A percentile compares a stretch with the other conserved stretches of the same genome.
These are phyloP conservation scores for Cecropterus lyciades DNA, from an alignment of 1,140 invertebrate species.

Conservation along the genomic window DNA sequence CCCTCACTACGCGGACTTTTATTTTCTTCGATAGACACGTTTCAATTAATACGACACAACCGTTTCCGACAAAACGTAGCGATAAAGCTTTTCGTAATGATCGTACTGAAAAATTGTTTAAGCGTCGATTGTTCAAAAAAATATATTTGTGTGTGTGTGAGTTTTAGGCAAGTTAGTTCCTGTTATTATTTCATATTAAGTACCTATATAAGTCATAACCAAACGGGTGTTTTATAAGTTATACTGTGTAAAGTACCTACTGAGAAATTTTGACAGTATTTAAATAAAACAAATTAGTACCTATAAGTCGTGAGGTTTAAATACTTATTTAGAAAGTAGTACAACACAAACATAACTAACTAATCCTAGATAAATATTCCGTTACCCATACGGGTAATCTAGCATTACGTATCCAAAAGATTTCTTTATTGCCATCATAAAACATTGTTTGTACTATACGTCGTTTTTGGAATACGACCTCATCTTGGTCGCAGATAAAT, in stretches of 20 bases:
- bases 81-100: neutral
- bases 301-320: too few relatives aligned
- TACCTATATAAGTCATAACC: too few relatives aligned
- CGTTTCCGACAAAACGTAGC: neutral
- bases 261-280: too few relatives aligned
- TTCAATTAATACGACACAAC: slow-evolving; percentile 19
- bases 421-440: slow-evolving; percentile 73
- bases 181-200: too few relatives aligned
- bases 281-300: too few relatives aligned
- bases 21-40: slow-evolving; percentile 26
- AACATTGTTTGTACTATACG: slow-evolving; percentile 74
- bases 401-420: slow-evolving; percentile 34
- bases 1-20: slow-evolving; percentile 26
- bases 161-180: too few relatives aligned
- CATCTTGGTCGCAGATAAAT: slow-evolving; percentile 80
- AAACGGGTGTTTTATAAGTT: too few relatives aligned
- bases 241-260: too few relatives aligned
- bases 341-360: too few relatives aligned
- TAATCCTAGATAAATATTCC: neutral
- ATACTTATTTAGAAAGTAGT: too few relatives aligned
- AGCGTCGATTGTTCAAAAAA: neutral
- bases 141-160: too few relatives aligned
- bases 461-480: slow-evolving; percentile 80
- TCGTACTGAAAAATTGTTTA: neutral
- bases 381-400: slow-evolving; percentile 5